These are phyloP conservation scores for Coryphaenoides rupestris DNA, from an alignment of 2,113 vertebrate genomes.

Conservation along the genomic window DNA sequence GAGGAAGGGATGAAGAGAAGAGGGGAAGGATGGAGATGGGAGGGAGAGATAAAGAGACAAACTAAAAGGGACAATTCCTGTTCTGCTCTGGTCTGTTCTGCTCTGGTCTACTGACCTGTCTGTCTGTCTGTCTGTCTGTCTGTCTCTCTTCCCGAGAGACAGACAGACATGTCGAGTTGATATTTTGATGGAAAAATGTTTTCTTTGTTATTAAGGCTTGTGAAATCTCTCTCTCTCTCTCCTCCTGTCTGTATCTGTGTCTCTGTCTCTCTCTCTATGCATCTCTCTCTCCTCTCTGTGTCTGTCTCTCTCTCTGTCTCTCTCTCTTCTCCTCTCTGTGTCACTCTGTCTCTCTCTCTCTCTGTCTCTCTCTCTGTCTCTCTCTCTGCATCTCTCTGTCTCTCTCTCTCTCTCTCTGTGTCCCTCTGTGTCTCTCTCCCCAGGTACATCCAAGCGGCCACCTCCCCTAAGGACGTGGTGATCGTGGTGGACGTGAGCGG, in stretches of 20 bases:
- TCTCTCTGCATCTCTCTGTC: background rate
- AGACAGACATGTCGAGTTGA: too few species aligned
- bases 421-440: too few species aligned
- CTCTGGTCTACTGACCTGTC: background rate
- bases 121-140: background rate
- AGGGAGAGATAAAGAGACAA: slow-evolving; percentile 32
- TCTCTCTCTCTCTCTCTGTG: background rate
- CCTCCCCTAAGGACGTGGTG: slow-evolving; percentile 92
- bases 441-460: slow-evolving; percentile 96
- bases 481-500: slow-evolving; percentile 91
- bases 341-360: background rate
- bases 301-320: background rate
- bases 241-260: background rate
- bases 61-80: slow-evolving; percentile 46
- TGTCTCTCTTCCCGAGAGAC: too few species aligned
- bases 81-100: slow-evolving; percentile 9
- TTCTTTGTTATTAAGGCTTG: too few species aligned
- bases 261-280: background rate
- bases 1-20: slow-evolving; percentile 41
- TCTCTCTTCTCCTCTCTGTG: background rate
- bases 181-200: too few species aligned
- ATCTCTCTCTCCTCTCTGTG: too few species aligned
- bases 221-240: too few species aligned
- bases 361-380: background rate
- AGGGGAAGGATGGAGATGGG: background rate